Evolutionary conservation across 23 tunicate genomes (phyloP), one percentile per base, ranked within the genome.

Genomic region (Oikopleura vanhoeffeni): DNA sequence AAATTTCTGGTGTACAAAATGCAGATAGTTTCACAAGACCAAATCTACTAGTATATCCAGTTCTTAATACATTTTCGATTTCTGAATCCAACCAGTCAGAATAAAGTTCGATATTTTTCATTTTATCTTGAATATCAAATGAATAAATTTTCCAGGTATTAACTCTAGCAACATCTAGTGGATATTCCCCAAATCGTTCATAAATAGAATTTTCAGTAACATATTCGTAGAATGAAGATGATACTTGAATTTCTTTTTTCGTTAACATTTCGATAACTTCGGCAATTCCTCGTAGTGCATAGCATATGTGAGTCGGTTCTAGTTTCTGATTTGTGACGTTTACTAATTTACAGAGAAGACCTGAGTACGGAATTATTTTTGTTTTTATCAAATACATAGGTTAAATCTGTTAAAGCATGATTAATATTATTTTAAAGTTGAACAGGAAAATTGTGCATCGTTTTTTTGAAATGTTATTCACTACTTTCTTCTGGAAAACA

Each of bases 141-240:
- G 64, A 49, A 49, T 49, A 49, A 49, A 71, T 13, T 71, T 71
- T 71, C 79, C 79, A 71, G 4, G 79, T 13, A 30, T 71, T 71
- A 2, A 71, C 38, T 2, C 79, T 33, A 2, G 32, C 79, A 30
- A 71, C 79, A 38, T 71, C 79, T 33, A 71, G 79, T 13, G 79
- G 79, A 71, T 71, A 38, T 30, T 71, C 79, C 36, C 79, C 35
- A 18, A 71, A 13, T 30, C 35, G 27, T 2, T 18, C 35, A 3
- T 13, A 71, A 2, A 71, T 24, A 2, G 4, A 2, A 4, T 30
- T 32, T 24, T 71, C 32, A 18, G 3, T 33, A 30, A 71, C 3
- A 32, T 18, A 4, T 33, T 3, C 27, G 38, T 13, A 71, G 35
- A 28, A 13, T 32, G 3, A 18, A 2, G 27, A 3, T 28, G 38